These are phyloP conservation scores for Characodon lateralis DNA, from an alignment of 2,797 vertebrate species.

Conservation along the genomic window DNA sequence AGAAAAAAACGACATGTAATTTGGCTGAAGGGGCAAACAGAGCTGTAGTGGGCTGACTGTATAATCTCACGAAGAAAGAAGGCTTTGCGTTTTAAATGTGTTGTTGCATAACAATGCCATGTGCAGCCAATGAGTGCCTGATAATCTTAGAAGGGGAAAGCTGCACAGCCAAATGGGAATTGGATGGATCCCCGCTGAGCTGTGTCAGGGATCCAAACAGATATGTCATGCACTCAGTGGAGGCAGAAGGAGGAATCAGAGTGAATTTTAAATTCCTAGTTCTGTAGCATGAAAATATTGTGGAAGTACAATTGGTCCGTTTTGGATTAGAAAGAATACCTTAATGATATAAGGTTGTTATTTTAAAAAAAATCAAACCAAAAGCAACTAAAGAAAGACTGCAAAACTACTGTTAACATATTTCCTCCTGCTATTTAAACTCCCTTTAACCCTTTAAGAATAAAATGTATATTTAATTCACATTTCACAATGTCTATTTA, in stretches of 20 bases:
- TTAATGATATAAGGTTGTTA: not conserved
- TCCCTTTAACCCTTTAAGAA: not conserved
- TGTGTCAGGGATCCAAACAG: slow-evolving; percentile 47
- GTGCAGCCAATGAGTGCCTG: slow-evolving; percentile 64
- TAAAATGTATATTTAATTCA: not conserved
- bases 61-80: slow-evolving; percentile 55
- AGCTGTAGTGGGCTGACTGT: slow-evolving; percentile 36
- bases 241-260: slow-evolving; percentile 1
- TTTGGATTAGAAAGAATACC: not conserved
- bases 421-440: not conserved
- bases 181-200: slow-evolving; percentile 59
- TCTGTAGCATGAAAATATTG: not conserved
- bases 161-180: slow-evolving; percentile 55
- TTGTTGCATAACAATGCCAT: slow-evolving; percentile 73
- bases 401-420: not conserved
- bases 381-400: not conserved
- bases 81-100: slow-evolving; percentile 76
- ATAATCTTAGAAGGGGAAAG: slow-evolving; percentile 63
- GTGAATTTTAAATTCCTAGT: slow-evolving; percentile 13
- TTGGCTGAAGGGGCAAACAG: slow-evolving; percentile 26
- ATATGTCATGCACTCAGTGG: slow-evolving; percentile 8
- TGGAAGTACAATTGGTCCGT: not conserved
- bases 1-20: slow-evolving; percentile 40
- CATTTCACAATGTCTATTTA: not conserved
- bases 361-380: not conserved